Base-by-base conservation (phyloP, 2,113 vertebrate species). In the Pseudorasbora parva region DNA sequence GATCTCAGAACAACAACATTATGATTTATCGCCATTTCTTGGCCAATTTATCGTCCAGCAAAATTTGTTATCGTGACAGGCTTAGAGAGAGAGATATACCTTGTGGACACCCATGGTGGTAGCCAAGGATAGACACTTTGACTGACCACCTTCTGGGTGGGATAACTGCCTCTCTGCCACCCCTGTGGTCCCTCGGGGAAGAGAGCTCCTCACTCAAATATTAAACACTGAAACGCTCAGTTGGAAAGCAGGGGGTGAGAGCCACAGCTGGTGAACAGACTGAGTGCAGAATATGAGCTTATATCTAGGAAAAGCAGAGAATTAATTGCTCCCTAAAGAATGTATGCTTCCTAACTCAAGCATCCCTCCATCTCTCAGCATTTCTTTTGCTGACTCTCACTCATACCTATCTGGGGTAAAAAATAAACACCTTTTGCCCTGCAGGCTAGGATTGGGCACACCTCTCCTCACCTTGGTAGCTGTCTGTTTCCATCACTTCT, bases 311-410 rank as follows among this genome's bases (percentile, higher is more conserved):
- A 92, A 92, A 84, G 81, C 87, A 77, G 87, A 47, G 88, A 68
- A 88, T 88, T 91, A 93, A 93, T 86, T 43, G 90, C 89, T 92
- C 91, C 91, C 93, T 3, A 27, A 86, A 94, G 94, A 94, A 81
- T 84, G 56, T 68, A 62, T 17, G 79, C 41, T 54, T 45, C 25
- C 14, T 47, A 30, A 30, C 83, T 87, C 85, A 49, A 78, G 23
- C 59, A 74, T 81, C 74, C 86, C 86, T 84, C 87, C 43, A 84
- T 87, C 82, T 25, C 83, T 85, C 85, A 89, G 77, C 85, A 60
- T 88, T 89, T 17, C 59, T 33, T 75, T 17, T 85, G 66, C 88
- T 82, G 82, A 84, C 19, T 0, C 59, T 75, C 73, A 41, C 89
- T 90, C 93, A 89, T 91, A 89, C 90, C 92, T 93, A 91, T 85